phyloP scores from a whole-genome alignment of 2,797 vertebrate genomes.

The Tangara arthus region DNA sequence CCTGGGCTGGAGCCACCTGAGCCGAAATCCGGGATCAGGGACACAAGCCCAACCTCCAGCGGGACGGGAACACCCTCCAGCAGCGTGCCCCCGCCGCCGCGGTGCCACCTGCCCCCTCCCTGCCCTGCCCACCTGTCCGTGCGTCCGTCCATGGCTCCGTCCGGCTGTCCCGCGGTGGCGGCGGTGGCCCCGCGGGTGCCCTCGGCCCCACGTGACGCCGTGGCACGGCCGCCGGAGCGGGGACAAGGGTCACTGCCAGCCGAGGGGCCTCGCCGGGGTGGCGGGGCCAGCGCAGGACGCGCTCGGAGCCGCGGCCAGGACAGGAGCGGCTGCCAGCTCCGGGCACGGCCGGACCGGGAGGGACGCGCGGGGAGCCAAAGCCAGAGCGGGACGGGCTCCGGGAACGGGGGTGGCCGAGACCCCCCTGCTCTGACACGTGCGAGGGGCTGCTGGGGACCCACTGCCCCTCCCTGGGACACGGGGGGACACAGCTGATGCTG shows the following conservation, averaged over 20 bases:
- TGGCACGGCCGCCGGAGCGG: neutral
- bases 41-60: rapidly evolving
- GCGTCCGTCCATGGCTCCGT: neutral
- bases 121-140: neutral
- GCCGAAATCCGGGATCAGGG: neutral
- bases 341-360: too few species aligned
- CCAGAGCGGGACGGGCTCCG: neutral
- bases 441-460: neutral
- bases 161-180: neutral
- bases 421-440: too few species aligned
- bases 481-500: neutral
- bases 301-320: neutral
- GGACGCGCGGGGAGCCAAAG: neutral
- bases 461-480: neutral
- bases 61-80: neutral
- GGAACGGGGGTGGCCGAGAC: neutral
- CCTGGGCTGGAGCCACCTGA: neutral
- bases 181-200: neutral
- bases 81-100: neutral
- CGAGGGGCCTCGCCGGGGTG: neutral
- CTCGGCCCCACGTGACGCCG: neutral
- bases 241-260: slow-evolving; percentile 19
- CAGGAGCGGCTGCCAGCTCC: neutral
- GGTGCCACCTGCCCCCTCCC: neutral
- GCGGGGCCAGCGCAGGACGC: neutral